Evolutionary conservation across 1,140 invertebrate genomes (phyloP).

Genomic region (Melipona quadrifasciata): DNA sequence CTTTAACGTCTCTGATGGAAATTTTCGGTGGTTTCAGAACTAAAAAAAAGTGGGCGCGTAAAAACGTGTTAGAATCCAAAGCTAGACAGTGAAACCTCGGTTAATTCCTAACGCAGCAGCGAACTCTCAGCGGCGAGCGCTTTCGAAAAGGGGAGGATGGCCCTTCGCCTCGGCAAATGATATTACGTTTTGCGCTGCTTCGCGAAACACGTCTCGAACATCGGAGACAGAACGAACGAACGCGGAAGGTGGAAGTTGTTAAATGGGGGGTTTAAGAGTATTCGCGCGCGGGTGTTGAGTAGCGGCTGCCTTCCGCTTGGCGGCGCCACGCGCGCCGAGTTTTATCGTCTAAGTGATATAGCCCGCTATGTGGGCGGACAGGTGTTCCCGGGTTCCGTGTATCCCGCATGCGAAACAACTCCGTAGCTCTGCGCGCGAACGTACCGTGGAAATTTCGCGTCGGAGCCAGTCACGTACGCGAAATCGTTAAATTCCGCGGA

Average conservation of each 20-base stretch:
- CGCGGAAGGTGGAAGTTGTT: neutral
- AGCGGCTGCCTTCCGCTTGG: neutral
- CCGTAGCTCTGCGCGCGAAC: neutral
- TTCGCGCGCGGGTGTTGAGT: neutral
- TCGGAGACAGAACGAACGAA: neutral
- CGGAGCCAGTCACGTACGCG: neutral
- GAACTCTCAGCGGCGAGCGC: no score
- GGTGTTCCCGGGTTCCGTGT: slow-evolving; percentile 40
- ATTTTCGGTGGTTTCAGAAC: no score
- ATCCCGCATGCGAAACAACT: slow-evolving; percentile 22
- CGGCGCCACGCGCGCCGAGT: slow-evolving; percentile 14
- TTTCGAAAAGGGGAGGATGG: no score
- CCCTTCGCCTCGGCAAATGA: no score
- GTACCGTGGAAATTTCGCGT: neutral
- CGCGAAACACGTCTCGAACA: neutral
- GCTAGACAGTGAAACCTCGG: no score
- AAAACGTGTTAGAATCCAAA: no score
- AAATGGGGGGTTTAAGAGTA: neutral
- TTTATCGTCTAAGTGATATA: slow-evolving; percentile 56
- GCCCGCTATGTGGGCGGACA: slow-evolving; percentile 48
- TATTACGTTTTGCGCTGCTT: neutral
- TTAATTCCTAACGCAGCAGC: no score
- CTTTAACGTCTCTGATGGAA: no score
- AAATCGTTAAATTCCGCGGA: neutral
- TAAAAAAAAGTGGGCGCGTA: no score